These are phyloP conservation scores for Rattus rattus DNA, from an alignment of 2,113 vertebrate species.

Conservation along the genomic window DNA sequence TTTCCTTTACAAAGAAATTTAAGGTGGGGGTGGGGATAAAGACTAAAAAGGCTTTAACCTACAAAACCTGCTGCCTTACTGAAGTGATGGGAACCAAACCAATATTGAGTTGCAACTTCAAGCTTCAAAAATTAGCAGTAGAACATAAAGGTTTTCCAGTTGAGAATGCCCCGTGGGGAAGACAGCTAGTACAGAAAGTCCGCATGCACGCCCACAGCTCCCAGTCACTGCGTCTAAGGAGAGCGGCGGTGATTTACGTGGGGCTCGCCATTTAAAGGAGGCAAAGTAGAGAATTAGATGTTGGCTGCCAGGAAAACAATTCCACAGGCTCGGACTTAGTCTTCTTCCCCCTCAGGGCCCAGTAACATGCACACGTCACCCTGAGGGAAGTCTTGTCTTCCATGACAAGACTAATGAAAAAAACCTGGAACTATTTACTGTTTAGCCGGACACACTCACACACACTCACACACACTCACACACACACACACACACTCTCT, in stretches of 20 bases:
- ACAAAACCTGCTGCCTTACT: constrained; percentile 43
- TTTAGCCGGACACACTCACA: background rate
- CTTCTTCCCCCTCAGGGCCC: background rate
- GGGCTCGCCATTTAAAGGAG: background rate
- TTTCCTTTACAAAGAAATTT: constrained; percentile 62
- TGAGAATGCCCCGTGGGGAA: constrained; percentile 54
- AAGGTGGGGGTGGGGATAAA: constrained; percentile 25
- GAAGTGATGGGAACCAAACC: constrained; percentile 40
- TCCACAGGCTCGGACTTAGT: constrained; percentile 20
- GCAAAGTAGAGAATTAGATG: constrained; percentile 40
- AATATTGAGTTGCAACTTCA: constrained; percentile 48
- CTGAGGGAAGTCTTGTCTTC: constrained; percentile 5
- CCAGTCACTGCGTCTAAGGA: background rate
- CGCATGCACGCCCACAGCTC: constrained; percentile 5
- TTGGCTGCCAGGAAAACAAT: constrained; percentile 45
- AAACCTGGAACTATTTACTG: constrained; percentile 10
- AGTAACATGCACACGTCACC: background rate
- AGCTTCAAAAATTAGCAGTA: constrained; percentile 63
- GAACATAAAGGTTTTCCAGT: constrained; percentile 62
- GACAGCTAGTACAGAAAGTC: constrained; percentile 49
- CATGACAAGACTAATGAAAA: constrained; percentile 54
- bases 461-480: background rate
- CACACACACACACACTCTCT: too few species aligned
- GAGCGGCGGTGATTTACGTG: constrained; percentile 38
- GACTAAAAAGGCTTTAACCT: constrained; percentile 50